These are phyloP conservation scores for Agrilus planipennis DNA, from an alignment of 1,140 invertebrate species.

Conservation along the genomic window DNA sequence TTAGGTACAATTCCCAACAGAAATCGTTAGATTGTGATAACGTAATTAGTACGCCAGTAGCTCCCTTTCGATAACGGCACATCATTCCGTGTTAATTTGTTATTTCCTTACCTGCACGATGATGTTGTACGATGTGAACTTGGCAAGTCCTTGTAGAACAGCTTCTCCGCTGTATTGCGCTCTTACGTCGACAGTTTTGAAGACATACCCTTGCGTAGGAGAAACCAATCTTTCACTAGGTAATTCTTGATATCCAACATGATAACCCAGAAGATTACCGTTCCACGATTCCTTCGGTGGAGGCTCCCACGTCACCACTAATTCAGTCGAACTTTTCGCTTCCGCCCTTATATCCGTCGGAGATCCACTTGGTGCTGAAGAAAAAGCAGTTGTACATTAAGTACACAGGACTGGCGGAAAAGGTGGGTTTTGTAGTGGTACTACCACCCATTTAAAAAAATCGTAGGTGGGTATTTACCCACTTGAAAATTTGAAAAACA, in stretches of 20 bases:
- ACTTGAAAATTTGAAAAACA: too few relatives aligned
- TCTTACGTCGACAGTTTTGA: conserved; percentile 58
- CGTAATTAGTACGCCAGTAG: too few relatives aligned
- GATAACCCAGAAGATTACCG: conserved; percentile 84
- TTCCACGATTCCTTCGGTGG: conserved; percentile 80
- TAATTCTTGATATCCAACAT: conserved; percentile 76
- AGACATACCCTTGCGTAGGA: conserved; percentile 45
- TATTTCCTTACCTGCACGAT: conserved; percentile 62
- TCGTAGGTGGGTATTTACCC: too few relatives aligned
- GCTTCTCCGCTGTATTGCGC: conserved; percentile 53
- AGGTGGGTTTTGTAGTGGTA: too few relatives aligned
- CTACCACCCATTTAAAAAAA: too few relatives aligned
- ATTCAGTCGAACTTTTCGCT: conserved; percentile 77
- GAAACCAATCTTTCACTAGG: conserved; percentile 31
- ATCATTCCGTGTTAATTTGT: too few relatives aligned
- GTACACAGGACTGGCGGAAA: too few relatives aligned
- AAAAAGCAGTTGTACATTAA: too few relatives aligned
- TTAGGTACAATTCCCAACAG: too few relatives aligned
- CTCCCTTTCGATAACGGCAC: too few relatives aligned
- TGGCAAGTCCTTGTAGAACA: conserved; percentile 56
- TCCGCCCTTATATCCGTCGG: conserved; percentile 75
- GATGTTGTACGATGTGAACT: conserved; percentile 79
- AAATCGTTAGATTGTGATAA: too few relatives aligned
- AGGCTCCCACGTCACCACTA: conserved; percentile 81
- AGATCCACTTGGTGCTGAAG: conserved; percentile 75